Percentiles rank a stretch among this genome's conserved stretches.
Conservation (phyloP, 2,888 invertebrate genomes). For the Epirrhoe tristata region DNA sequence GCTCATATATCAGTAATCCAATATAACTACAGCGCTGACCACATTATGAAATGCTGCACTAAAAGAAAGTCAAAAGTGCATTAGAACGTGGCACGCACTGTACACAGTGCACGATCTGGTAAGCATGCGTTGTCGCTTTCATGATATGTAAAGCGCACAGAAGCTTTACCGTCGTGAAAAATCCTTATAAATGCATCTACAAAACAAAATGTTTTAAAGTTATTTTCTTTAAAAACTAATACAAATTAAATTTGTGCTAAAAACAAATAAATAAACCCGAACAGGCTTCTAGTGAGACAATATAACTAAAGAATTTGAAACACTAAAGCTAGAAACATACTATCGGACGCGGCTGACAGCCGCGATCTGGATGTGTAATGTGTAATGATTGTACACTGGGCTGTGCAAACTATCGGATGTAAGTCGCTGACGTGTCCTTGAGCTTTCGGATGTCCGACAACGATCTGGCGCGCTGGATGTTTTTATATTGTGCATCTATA, state of each 20-base stretch:
- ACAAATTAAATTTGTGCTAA: slow-evolving; percentile 21
- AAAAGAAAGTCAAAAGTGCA: not conserved
- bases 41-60: not conserved
- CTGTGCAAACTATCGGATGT: no score
- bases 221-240: no score
- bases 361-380: no score
- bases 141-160: slow-evolving; percentile 64
- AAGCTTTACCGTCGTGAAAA: slow-evolving; percentile 66
- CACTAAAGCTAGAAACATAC: no score
- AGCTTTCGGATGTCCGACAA: no score
- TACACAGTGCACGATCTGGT: slow-evolving; percentile 48
- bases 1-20: slow-evolving; percentile 4
- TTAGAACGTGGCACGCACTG: slow-evolving; percentile 13
- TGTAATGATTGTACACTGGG: no score
- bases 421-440: no score
- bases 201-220: slow-evolving; percentile 5
- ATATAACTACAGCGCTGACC: slow-evolving; percentile 16
- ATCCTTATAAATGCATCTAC: slow-evolving; percentile 17
- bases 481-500: no score
- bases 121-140: slow-evolving; percentile 72
- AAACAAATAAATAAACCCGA: slow-evolving; percentile 27
- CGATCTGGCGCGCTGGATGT: no score
- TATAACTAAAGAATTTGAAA: slow-evolving; percentile 28
- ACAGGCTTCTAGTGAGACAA: slow-evolving; percentile 23
- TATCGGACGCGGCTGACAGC: no score